Base-by-base conservation (phyloP, 2,797 vertebrate species). In the Mormyrops attenuatus region DNA sequence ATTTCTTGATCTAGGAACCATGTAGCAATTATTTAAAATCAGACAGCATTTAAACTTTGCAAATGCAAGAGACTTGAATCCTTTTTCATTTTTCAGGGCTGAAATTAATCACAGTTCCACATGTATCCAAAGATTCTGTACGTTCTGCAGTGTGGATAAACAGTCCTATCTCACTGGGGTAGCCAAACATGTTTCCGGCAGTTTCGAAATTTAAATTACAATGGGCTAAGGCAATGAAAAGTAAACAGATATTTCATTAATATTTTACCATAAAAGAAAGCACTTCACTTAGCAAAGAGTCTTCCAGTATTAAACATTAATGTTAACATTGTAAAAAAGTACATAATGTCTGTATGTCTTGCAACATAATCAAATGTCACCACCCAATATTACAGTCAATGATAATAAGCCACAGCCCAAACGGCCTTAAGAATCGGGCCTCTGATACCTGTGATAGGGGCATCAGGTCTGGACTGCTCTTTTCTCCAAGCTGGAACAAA, bases 401-500 rank as follows among this genome's bases (percentile, higher is more conserved):
- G 30, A 55, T 57, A 34, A 34, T 66, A 50, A 55, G 87, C 8
- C 57, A 7, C 34, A 88, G n/a, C n/a, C 57, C 87, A 44, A n/a
- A 88, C 26, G 60, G 34, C 17, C 41, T 52, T 26, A 90, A 73
- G 13, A 80, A 22, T 41, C 22, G 44, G 0, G 41, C 47, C 47
- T 91, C 85, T 34, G 20, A 22, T 97, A 99, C 98, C 98, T 97
- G 97, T 97, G 93, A 99, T 99, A 77, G 97, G 97, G 88, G 99
- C 98, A 69, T 99, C 99, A 1, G 99, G 98, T 90, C 98, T 96
- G 30, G 98, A 99, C 94, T 99, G 99, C 92, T 99, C 98, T 94
- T 99, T 99, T 92, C 99, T 97, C 99, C 99, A 99, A 0, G 98
- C 97, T 90, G 99, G 99, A 90, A 99, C 99, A 95, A 99, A 99